Evolutionary conservation across 2,113 vertebrate species (phyloP), one percentile per base, ranked within the genome.

Genomic region (Passer domesticus): DNA sequence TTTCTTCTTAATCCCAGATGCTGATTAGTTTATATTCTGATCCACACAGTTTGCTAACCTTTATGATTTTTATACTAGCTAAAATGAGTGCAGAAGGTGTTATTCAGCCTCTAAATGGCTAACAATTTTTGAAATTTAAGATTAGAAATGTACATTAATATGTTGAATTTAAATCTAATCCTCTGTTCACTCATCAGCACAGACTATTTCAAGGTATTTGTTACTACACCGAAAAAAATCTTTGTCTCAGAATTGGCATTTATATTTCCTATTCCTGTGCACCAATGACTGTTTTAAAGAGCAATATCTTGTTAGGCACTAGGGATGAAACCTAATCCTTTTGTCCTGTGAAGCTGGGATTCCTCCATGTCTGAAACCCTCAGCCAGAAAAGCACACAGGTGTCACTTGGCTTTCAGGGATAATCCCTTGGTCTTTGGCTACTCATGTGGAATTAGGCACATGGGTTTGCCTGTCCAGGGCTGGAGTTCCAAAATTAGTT

Each of bases 21-120:
- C 90, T 4, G 23, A 92, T 96, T 94, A 94, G 93, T 96, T 96
- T 95, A 89, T 95, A 95, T 95, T 95, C 93, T 1, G n/a, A 95
- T 92, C 76, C 76, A 56, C 60, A 67, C 31, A 56, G 86, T 95
- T 97, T 95, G 88, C 88, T 96, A 96, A 89, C 83, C 93, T 96
- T 95, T 94, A 90, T 92, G 88, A 81, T 87, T 94, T 92, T 94
- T 94, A 82, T 90, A 46, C 80, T 78, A 81, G 49, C 76, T 92
- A 60, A 68, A 93, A 86, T 79, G 73, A 90, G 56, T 47, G 63
- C 75, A 90, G 67, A 95, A 91, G 87, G 67, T 59, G 67, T 90
- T 95, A 86, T 67, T 91, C 91, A 95, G 78, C 49, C 76, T 83
- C 43, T 62, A 94, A 96, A 84, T 89, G 83, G 83, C 85, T 90